Evolutionary conservation across 2,797 vertebrate species (phyloP).

Genomic region (Benthosema pterotum): DNA sequence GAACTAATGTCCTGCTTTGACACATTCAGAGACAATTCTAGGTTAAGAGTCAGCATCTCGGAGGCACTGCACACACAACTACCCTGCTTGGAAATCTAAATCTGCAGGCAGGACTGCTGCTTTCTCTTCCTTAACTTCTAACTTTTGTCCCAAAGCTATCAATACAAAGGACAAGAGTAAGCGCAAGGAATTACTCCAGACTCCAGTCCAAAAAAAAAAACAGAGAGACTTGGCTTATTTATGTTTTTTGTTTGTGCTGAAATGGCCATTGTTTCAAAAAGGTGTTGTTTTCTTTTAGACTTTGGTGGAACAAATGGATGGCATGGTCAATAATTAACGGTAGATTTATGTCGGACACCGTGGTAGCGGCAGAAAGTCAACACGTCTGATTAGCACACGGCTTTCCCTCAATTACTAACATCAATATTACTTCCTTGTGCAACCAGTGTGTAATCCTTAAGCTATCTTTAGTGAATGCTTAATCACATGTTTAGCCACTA

Average conservation of each 20-base stretch:
- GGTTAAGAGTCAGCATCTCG: conserved; percentile 29
- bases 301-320: conserved; percentile 16
- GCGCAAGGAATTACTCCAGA: conserved; percentile 26
- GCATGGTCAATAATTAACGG: conserved; percentile 9
- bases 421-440: no score
- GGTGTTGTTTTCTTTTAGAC: conserved; percentile 13
- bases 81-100: conserved; percentile 27
- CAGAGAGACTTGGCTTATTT: no score
- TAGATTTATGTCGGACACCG: no score
- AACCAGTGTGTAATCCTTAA: no score
- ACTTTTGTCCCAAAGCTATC: conserved; percentile 25
- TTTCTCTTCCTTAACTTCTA: conserved; percentile 19
- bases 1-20: conserved; percentile 45
- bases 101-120: conserved; percentile 41
- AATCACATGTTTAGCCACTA: no score
- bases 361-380: no score
- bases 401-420: no score
- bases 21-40: conserved; percentile 39
- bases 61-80: conserved; percentile 13
- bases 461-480: no score
- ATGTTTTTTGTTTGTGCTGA: no score
- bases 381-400: no score
- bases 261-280: background rate
- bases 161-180: conserved; percentile 9
- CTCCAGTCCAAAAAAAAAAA: no score